Evolutionary conservation across 2,888 invertebrate species (phyloP), one percentile per base, ranked within the genome.

Genomic region (Drosophila longiperda): DNA sequence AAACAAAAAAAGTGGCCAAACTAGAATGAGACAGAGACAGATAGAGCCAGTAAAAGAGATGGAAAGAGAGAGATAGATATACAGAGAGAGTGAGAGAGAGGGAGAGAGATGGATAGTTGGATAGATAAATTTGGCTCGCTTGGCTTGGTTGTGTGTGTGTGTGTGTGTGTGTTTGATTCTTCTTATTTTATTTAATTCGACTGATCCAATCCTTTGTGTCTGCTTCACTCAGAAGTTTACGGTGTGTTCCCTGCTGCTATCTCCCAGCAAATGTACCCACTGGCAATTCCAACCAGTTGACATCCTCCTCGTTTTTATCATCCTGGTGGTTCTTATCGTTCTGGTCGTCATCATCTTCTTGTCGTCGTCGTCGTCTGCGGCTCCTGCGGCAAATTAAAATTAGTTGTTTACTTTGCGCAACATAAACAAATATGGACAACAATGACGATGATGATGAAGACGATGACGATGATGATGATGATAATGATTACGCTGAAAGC

Each of bases 301-400:
- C 66, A 73, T 50, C 58, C 49, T 67, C 55, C 26, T 55, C 63
- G 26, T 49, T 55, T 36, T 52, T 49, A 26, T 62, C 65, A 15
- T 53, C 33, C 33, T 53, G 53, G 55, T 61, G 69, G 57, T 66
- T 57, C 20, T 57, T 59, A 17, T 50, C 60, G 36, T 64, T 36
- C 23, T 54, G 40, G 36, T 48, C 48, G 55, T 61, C 66, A n/a
- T 76, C 75, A n/a, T 55, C 78, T 52, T 80, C 80, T 63, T 82
- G 80, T 58, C 66, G 55, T 74, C 64, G 53, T 80, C 70, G 55
- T 83, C 76, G 82, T 85, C 81, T 85, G 89, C 86, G 83, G 75
- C 81, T 87, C 87, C 87, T 87, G 86, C 88, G 87, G 87, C 87
- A 89, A 87, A 89, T 87, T 89, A 89, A 87, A 89, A 89, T 87